Conservation (phyloP, 2,797 vertebrate genomes). For the Poecile montanus region DNA sequence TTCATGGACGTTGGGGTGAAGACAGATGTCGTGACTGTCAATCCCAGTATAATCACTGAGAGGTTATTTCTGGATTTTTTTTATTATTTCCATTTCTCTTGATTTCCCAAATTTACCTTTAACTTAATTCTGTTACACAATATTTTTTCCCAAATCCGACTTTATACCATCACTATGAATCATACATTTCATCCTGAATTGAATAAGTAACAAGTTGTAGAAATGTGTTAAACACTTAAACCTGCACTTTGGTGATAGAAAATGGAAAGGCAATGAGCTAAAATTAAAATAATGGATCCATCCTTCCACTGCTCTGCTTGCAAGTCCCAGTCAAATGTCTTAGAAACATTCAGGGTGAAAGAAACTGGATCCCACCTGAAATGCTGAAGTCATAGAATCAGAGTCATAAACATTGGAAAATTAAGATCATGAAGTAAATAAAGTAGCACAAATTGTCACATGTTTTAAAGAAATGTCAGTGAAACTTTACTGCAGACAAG, state of each 20-base stretch:
- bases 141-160: neutral
- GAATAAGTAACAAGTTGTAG: neutral
- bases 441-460: neutral
- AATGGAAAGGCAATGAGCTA: neutral
- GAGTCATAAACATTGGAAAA: neutral
- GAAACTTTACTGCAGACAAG: neutral
- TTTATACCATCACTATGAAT: neutral
- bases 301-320: neutral
- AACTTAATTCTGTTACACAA: neutral
- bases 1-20: conserved; percentile 92
- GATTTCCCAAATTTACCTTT: neutral
- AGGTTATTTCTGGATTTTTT: conserved; percentile 77
- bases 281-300: neutral
- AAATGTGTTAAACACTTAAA: neutral
- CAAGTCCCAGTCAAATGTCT: neutral
- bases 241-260: neutral
- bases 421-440: neutral
- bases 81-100: neutral
- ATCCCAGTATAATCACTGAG: conserved; percentile 97
- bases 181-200: neutral
- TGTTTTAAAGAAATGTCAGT: neutral
- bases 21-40: conserved; percentile 96
- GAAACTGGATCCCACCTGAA: neutral
- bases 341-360: neutral
- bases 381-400: neutral